These are phyloP conservation scores for Actias luna DNA, from an alignment of 2,888 invertebrate species.

Conservation along the genomic window DNA sequence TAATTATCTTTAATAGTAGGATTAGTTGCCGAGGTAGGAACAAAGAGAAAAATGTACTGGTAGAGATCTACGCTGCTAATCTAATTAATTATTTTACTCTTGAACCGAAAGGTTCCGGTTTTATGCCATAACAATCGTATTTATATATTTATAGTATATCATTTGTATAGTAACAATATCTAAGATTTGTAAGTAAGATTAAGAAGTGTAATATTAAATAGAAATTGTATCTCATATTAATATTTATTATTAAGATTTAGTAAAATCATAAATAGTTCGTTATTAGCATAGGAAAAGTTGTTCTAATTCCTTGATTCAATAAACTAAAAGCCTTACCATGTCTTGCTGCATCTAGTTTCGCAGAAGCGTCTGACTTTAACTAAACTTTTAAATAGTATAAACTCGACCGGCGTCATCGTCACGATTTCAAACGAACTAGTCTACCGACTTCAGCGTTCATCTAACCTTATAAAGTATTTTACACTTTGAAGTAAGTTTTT, in stretches of 20 bases:
- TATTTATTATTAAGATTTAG: too few species aligned
- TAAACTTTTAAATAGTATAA: slow-evolving; percentile 9
- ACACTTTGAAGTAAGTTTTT: neutral
- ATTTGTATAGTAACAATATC: too few species aligned
- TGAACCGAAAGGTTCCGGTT: too few species aligned
- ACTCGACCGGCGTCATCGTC: slow-evolving; percentile 2
- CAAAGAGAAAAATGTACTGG: too few species aligned
- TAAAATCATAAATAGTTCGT: neutral
- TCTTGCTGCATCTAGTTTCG: neutral
- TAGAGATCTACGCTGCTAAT: neutral
- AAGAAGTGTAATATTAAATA: too few species aligned
- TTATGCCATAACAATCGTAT: too few species aligned
- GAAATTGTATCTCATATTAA: too few species aligned
- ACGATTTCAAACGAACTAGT: neutral
- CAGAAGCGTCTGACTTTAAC: slow-evolving; percentile 1
- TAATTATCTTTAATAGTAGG: too few species aligned
- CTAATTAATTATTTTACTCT: neutral
- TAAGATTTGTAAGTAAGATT: too few species aligned
- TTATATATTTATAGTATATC: too few species aligned
- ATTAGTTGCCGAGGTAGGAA: too few species aligned
- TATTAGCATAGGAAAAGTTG: neutral
- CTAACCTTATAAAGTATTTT: neutral
- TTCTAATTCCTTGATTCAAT: neutral
- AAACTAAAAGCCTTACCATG: slow-evolving; percentile 8
- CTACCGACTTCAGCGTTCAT: neutral